Percentiles rank a stretch among this genome's conserved stretches.
These are phyloP conservation scores for Epistrophella euchroma DNA, from an alignment of 2,888 invertebrate genomes.

Conservation along the genomic window DNA sequence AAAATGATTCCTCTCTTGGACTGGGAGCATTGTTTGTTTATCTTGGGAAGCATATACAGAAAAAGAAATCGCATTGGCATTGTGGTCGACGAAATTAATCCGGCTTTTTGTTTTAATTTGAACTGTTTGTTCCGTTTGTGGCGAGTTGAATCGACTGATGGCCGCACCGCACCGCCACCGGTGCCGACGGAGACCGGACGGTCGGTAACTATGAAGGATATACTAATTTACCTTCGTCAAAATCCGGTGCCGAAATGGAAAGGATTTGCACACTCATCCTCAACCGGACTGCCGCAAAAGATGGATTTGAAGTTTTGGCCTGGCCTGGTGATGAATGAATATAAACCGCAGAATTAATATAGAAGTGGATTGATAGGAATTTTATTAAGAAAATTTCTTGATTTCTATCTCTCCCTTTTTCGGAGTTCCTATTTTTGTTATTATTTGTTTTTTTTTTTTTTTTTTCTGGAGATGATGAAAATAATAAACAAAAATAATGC, in stretches of 20 bases:
- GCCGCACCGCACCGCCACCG: too few relatives aligned
- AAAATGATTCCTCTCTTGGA: not conserved
- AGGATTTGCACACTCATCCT: conserved; percentile 44
- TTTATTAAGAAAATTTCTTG: conserved; percentile 64
- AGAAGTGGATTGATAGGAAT: conserved; percentile 70
- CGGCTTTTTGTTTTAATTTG: conserved; percentile 71
- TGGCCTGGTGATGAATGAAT: conserved; percentile 58
- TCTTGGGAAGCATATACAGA: conserved; percentile 50
- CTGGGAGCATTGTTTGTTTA: conserved; percentile 34
- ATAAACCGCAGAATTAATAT: conserved; percentile 49
- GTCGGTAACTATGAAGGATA: conserved; percentile 11
- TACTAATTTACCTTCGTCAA: conserved; percentile 21
- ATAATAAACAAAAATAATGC: conserved; percentile 60
- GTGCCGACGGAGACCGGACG: not conserved
- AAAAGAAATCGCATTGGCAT: conserved; percentile 60
- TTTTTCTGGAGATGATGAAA: conserved; percentile 5
- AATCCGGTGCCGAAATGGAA: not conserved
- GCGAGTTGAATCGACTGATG: not conserved
- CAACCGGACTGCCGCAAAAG: not conserved
- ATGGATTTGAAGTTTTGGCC: conserved; percentile 46
- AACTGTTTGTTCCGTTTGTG: conserved; percentile 65
- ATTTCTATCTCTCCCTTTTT: conserved; percentile 23
- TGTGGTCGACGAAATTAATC: conserved; percentile 63
- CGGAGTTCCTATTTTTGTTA: not conserved
- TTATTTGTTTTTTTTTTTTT: not conserved